Evolutionary conservation across 2,113 vertebrate species (phyloP).

Genomic region (Helogale parvula): DNA sequence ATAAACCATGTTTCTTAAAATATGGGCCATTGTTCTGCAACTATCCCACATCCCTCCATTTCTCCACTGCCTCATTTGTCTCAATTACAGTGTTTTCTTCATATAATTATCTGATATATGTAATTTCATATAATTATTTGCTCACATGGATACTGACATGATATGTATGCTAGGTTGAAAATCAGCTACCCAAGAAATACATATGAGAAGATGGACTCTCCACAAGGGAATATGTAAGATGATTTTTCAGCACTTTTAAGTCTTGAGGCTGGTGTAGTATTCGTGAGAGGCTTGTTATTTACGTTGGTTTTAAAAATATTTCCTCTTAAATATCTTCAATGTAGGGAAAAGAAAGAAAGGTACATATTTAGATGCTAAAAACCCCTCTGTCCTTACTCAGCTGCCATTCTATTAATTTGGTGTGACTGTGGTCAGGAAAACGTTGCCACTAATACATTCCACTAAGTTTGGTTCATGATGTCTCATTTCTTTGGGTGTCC

Average conservation of each 20-base stretch:
- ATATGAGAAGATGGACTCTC: not conserved
- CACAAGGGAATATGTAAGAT: not conserved
- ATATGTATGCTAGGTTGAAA: conserved; percentile 13
- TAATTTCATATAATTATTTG: conserved; percentile 46
- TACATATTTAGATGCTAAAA: not conserved
- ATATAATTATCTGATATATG: conserved; percentile 42
- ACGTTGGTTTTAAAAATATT: not conserved
- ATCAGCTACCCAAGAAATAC: conserved; percentile 37
- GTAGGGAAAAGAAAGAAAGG: not conserved
- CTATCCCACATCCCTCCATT: not conserved
- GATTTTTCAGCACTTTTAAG: not conserved
- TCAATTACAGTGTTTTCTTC: conserved; percentile 21
- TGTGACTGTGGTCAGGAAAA: not conserved
- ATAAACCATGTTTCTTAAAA: conserved; percentile 8
- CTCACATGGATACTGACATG: not conserved
- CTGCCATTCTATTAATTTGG: not conserved
- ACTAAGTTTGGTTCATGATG: not conserved
- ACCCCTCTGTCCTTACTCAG: not conserved
- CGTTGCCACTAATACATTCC: not conserved
- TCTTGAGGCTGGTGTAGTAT: not conserved
- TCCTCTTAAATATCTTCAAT: not conserved
- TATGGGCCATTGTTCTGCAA: not conserved
- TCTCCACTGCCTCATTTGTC: conserved; percentile 29
- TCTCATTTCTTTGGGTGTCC: not conserved
- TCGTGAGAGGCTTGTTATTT: not conserved